phyloP scores from a whole-genome alignment of 2,113 vertebrate genomes.

The Archocentrus centrarchus region DNA sequence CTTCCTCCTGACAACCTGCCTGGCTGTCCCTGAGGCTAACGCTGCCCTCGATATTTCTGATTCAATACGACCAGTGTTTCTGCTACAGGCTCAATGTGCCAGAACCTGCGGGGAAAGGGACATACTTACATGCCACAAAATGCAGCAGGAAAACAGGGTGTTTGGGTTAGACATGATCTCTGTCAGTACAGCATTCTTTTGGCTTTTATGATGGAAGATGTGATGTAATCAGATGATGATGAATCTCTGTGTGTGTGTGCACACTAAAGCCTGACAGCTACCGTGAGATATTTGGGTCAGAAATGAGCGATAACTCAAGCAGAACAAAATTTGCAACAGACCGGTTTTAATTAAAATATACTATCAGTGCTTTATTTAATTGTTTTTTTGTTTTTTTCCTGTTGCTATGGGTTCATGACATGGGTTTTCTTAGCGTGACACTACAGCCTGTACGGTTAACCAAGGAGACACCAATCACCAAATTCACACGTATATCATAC shows the following conservation, averaged over 20 bases:
- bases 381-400: not conserved
- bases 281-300: slow-evolving; percentile 1
- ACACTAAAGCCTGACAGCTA: not conserved
- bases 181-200: not conserved
- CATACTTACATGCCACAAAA: slow-evolving; percentile 14
- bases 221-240: slow-evolving; percentile 29
- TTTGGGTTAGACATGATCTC: slow-evolving; percentile 15
- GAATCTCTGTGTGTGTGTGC: not conserved
- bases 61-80: slow-evolving; percentile 35
- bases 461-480: not conserved
- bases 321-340: slow-evolving; percentile 8
- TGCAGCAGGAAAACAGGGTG: slow-evolving; percentile 25
- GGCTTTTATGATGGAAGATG: not conserved
- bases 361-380: not conserved
- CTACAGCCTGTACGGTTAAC: not conserved
- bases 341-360: not conserved
- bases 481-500: not conserved
- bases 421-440: not conserved
- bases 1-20: slow-evolving; percentile 62
- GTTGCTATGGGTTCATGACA: not conserved
- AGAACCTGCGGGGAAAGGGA: slow-evolving; percentile 40
- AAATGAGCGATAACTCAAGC: slow-evolving; percentile 15
- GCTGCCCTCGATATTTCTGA: slow-evolving; percentile 55
- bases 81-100: slow-evolving; percentile 48
- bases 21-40: slow-evolving; percentile 20